phyloP scores from a whole-genome alignment of 1,140 invertebrate species.

The Aphis gossypii region DNA sequence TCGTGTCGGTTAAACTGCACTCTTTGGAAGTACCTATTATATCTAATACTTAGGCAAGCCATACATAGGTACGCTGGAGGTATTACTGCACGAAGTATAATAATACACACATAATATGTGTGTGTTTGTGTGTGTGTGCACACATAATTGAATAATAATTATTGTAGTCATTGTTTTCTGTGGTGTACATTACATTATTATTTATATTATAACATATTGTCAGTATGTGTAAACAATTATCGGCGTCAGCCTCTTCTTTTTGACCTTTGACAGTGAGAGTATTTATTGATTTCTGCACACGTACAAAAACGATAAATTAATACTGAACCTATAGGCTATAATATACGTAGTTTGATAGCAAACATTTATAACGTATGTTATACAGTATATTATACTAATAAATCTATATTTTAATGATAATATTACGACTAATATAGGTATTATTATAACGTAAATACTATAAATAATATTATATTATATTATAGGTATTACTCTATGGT shows the following conservation, averaged over 20 bases:
- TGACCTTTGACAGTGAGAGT: conserved; percentile 11
- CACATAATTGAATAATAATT: neutral
- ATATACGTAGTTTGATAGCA: neutral
- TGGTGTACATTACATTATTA: neutral
- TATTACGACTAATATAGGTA: neutral
- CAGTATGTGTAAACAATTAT: neutral
- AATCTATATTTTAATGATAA: neutral
- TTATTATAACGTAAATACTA: no score
- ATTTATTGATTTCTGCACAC: neutral
- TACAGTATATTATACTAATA: neutral
- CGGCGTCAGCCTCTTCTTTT: neutral
- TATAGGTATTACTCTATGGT: neutral
- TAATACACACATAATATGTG: neutral
- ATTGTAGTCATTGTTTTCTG: neutral
- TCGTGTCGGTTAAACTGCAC: neutral
- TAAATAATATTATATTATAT: no score
- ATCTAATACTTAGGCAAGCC: neutral
- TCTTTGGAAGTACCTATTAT: neutral
- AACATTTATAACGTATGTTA: neutral
- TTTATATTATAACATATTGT: neutral
- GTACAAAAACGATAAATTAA: neutral
- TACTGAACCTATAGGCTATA: no score
- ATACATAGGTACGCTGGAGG: neutral
- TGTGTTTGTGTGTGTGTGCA: neutral
- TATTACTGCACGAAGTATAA: neutral